These are phyloP conservation scores for Psococerastis gibbosa DNA, from an alignment of 2,888 invertebrate genomes.

Conservation along the genomic window DNA sequence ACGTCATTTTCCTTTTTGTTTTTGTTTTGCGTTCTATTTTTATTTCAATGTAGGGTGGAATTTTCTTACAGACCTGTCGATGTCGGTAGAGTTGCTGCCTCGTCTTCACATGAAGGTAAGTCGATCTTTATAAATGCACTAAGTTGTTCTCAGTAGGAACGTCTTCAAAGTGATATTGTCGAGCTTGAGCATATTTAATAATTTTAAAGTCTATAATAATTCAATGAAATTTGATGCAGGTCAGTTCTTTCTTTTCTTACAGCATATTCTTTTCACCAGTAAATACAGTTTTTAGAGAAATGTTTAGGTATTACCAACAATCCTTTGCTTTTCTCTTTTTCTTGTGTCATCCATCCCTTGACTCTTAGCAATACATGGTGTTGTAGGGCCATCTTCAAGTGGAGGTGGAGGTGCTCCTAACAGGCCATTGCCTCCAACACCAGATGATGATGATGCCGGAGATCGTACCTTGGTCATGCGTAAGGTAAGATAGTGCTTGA, in stretches of 20 bases:
- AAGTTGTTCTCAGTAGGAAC: not conserved
- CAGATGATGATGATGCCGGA: conserved; percentile 73
- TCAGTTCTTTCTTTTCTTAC: too few species aligned
- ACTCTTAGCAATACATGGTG: conserved; percentile 6
- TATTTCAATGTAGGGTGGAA: conserved; percentile 25
- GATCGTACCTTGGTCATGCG: conserved; percentile 85
- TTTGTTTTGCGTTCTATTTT: conserved; percentile 15
- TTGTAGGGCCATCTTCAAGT: conserved; percentile 19
- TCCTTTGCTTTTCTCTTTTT: too few species aligned
- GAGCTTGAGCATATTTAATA: not conserved
- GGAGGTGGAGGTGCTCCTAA: conserved; percentile 57
- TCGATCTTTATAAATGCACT: too few species aligned
- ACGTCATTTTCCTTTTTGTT: conserved; percentile 16
- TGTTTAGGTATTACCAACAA: too few species aligned
- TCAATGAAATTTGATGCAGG: too few species aligned
- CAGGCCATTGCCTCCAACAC: conserved; percentile 84
- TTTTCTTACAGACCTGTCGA: conserved; percentile 31
- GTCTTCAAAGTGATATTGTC: not conserved
- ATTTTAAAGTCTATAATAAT: too few species aligned
- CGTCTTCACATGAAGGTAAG: conserved; percentile 20
- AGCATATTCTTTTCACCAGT: too few species aligned
- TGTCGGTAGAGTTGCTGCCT: conserved; percentile 22
- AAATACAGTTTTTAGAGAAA: too few species aligned
- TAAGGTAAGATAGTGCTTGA: too few species aligned
- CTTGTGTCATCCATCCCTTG: too few species aligned